These are phyloP conservation scores for Synanthedon vespiformis DNA, from an alignment of 2,888 invertebrate genomes.

Conservation along the genomic window DNA sequence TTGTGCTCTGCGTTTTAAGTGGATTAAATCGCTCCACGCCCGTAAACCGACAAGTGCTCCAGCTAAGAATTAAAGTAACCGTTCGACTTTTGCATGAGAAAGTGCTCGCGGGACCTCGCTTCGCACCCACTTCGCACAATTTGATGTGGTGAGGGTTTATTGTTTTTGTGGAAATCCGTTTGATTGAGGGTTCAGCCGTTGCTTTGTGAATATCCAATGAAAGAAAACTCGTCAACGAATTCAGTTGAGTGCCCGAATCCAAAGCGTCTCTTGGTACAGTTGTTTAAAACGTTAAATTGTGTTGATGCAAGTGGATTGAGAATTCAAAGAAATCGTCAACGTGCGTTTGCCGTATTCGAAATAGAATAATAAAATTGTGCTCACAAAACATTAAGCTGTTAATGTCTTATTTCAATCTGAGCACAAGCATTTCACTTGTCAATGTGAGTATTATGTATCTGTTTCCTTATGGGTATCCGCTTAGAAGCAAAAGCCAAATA, in stretches of 20 bases:
- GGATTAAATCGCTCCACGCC: slow-evolving; percentile 71
- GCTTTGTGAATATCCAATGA: slow-evolving; percentile 54
- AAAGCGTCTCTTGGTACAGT: background rate
- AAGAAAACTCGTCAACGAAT: slow-evolving; percentile 54
- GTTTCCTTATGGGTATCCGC: background rate
- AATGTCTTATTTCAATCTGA: background rate
- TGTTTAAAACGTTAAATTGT: background rate
- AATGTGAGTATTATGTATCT: background rate
- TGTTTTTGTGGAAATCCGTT: slow-evolving; percentile 39
- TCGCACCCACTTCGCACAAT: slow-evolving; percentile 51
- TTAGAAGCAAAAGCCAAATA: background rate
- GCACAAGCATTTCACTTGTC: background rate
- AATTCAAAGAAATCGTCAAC: background rate
- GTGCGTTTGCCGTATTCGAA: background rate
- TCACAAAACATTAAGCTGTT: background rate
- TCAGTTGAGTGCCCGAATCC: slow-evolving; percentile 23
- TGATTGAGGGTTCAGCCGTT: slow-evolving; percentile 40
- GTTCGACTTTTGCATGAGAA: slow-evolving; percentile 71
- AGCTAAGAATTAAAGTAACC: slow-evolving; percentile 69
- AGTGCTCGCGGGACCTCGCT: slow-evolving; percentile 53
- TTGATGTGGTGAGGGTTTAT: slow-evolving; percentile 43
- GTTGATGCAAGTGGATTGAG: background rate
- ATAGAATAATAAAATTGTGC: background rate
- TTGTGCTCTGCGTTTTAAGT: slow-evolving; percentile 71
- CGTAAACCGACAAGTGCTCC: slow-evolving; percentile 69